Evolutionary conservation across 2,113 vertebrate species (phyloP).

Genomic region (Hyaena hyaena): DNA sequence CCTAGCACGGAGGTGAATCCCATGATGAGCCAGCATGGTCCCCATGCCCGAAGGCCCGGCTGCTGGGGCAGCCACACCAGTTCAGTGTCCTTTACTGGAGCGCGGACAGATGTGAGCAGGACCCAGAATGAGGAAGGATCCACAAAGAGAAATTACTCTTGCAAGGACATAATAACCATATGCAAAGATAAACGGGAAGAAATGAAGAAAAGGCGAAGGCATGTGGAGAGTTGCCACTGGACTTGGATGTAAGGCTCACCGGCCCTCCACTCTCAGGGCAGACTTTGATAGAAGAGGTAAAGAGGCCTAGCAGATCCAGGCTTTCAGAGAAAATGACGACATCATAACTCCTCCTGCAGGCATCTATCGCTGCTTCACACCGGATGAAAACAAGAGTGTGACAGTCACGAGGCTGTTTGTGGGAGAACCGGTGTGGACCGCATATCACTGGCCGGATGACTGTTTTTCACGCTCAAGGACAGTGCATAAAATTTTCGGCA

Average conservation of each 20-base stretch:
- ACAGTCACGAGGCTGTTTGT: conserved; percentile 93
- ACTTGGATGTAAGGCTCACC: conserved; percentile 92
- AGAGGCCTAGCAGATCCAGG: conserved; percentile 91
- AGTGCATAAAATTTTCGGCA: conserved; percentile 81
- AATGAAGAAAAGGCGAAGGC: conserved; percentile 93
- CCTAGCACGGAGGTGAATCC: background rate
- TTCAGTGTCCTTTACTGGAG: conserved; percentile 85
- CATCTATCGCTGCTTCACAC: conserved; percentile 93
- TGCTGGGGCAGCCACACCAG: background rate
- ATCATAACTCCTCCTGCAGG: conserved; percentile 92
- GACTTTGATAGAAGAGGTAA: conserved; percentile 92
- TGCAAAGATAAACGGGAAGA: conserved; percentile 89
- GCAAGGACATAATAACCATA: conserved; percentile 91
- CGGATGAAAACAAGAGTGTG: conserved; percentile 91
- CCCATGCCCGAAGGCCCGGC: background rate
- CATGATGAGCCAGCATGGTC: background rate
- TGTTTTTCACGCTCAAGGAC: conserved; percentile 85
- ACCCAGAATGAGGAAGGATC: conserved; percentile 90
- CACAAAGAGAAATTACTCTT: conserved; percentile 90
- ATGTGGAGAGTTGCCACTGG: conserved; percentile 91
- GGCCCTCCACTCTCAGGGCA: conserved; percentile 90
- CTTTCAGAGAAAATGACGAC: conserved; percentile 89
- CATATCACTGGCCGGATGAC: conserved; percentile 90
- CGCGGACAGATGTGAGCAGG: conserved; percentile 91
- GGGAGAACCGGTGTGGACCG: conserved; percentile 92